Evolutionary conservation across 1,140 invertebrate genomes (phyloP).

Genomic region (Samia ricini): DNA sequence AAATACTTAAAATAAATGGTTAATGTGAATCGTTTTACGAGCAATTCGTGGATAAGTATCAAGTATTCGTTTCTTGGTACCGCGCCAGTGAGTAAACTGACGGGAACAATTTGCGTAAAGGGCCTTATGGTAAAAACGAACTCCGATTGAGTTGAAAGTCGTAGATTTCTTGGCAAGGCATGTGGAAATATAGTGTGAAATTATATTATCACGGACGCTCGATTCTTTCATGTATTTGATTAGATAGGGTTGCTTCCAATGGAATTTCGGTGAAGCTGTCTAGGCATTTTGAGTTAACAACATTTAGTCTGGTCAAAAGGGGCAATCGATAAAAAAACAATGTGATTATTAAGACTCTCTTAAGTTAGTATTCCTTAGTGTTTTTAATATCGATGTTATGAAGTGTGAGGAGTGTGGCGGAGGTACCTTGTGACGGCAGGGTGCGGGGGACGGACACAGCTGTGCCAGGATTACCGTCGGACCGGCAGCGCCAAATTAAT

Average conservation of each 20-base stretch:
- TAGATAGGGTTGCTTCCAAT: too few species aligned
- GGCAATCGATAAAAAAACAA: not conserved
- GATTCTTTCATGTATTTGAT: not conserved
- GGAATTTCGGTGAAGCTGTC: too few species aligned
- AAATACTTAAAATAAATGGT: not conserved
- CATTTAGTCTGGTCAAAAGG: too few species aligned
- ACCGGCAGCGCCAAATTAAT: constrained; percentile 28
- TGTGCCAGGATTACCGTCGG: constrained; percentile 25
- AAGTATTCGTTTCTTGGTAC: not conserved
- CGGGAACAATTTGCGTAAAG: not conserved
- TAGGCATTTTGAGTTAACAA: too few species aligned
- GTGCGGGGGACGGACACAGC: constrained; percentile 18
- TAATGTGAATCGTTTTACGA: not conserved
- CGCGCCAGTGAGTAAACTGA: not conserved
- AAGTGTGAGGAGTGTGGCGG: constrained; percentile 16
- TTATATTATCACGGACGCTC: not conserved
- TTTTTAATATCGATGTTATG: constrained; percentile 39
- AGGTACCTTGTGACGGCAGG: too few species aligned
- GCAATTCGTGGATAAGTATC: not conserved
- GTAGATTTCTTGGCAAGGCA: not conserved
- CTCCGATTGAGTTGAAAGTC: not conserved
- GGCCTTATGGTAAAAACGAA: not conserved
- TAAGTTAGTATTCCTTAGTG: constrained; percentile 9
- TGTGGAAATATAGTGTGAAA: not conserved
- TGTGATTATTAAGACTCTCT: not conserved